These are phyloP conservation scores for Buathra laborator DNA, from an alignment of 2,888 invertebrate species.

Conservation along the genomic window DNA sequence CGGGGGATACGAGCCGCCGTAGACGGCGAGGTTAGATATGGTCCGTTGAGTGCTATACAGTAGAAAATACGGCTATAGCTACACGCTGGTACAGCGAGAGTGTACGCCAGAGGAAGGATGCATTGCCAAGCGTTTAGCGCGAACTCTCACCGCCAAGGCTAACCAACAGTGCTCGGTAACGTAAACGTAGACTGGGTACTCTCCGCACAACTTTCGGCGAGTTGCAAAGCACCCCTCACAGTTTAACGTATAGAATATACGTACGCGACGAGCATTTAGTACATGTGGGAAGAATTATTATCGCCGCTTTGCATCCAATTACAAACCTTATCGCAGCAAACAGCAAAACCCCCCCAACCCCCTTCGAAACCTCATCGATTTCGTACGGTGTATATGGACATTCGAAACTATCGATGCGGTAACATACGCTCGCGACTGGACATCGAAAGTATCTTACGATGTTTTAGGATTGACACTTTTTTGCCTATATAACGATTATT, in stretches of 20 bases:
- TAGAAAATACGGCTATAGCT: conserved; percentile 11
- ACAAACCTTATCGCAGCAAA: conserved; percentile 56
- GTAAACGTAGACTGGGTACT: conserved; percentile 15
- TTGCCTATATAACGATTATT: background rate
- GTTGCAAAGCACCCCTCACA: conserved; percentile 13
- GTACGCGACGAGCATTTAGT: conserved; percentile 35
- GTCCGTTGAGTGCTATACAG: conserved; percentile 3
- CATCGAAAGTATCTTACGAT: background rate
- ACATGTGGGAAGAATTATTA: conserved; percentile 65
- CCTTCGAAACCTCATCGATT: conserved; percentile 39
- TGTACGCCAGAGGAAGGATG: conserved; percentile 35
- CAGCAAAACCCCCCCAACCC: conserved; percentile 43
- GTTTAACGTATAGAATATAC: background rate
- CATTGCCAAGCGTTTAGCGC: conserved; percentile 37
- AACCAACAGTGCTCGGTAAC: conserved; percentile 31
- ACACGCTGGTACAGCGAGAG: background rate
- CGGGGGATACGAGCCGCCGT: conserved; percentile 1
- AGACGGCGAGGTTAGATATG: conserved; percentile 22
- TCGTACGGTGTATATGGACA: conserved; percentile 12
- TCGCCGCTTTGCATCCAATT: conserved; percentile 67
- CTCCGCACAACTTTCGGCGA: conserved; percentile 60
- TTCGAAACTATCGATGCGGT: conserved; percentile 22
- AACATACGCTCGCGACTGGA: conserved; percentile 7
- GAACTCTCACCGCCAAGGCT: conserved; percentile 30
- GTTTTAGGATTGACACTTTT: background rate